A percentile compares a stretch with the other conserved stretches of the same genome.
Evolutionary conservation across 2,113 vertebrate species (phyloP).

Genomic region (Panthera leo): DNA sequence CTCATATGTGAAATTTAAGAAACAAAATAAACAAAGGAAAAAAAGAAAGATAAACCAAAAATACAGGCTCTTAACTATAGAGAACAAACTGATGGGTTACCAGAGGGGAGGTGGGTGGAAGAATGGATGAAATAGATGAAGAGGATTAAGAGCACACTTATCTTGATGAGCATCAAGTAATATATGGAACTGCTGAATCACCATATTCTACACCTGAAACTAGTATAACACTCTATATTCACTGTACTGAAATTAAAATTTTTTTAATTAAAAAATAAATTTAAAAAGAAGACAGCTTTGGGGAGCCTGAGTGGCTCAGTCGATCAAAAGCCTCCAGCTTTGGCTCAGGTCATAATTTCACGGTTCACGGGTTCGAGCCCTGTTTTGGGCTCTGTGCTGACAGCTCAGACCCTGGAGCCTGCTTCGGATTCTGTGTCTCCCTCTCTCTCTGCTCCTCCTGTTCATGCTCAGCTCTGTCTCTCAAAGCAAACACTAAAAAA

Average conservation of each 20-base stretch:
- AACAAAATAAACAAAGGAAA: not conserved
- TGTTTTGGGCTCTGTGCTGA: too few species aligned
- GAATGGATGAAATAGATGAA: not conserved
- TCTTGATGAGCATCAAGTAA: not conserved
- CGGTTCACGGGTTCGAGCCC: too few species aligned
- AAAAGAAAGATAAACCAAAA: not conserved
- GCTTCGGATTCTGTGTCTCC: too few species aligned
- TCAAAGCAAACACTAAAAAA: not conserved
- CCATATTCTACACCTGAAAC: not conserved
- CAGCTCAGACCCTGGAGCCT: too few species aligned
- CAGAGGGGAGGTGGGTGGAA: not conserved
- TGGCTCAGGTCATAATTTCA: too few species aligned
- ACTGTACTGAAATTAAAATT: not conserved
- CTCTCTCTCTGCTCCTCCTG: too few species aligned
- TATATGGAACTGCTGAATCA: not conserved
- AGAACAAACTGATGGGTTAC: not conserved
- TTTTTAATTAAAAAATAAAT: not conserved
- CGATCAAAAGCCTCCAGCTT: too few species aligned
- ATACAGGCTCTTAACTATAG: not conserved
- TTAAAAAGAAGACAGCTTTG: not conserved
- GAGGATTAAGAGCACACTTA: not conserved
- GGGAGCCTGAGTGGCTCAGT: too few species aligned
- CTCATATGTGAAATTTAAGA: not conserved
- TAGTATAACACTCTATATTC: not conserved
- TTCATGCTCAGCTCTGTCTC: too few species aligned